Percentiles rank a stretch among this genome's conserved stretches.
phyloP scores from a whole-genome alignment of 2,797 vertebrate genomes.

The Onychomys leucogaster region DNA sequence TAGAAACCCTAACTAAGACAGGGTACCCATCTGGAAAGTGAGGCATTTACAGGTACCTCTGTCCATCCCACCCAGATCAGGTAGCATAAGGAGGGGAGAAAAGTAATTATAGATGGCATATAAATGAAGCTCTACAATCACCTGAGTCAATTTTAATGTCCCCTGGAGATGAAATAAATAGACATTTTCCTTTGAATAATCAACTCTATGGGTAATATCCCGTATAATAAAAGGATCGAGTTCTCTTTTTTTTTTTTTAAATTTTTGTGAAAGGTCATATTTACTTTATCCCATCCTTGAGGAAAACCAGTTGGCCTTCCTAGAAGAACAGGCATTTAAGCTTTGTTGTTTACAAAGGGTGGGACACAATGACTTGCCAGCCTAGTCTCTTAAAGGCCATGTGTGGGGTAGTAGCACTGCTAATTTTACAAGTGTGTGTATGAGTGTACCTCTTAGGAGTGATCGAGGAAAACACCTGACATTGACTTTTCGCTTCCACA shows the following conservation, averaged over 20 bases:
- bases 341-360: slow-evolving; percentile 34
- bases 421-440: background rate
- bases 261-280: slow-evolving; percentile 49
- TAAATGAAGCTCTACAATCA: slow-evolving; percentile 16
- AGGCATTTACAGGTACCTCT: slow-evolving; percentile 8
- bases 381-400: slow-evolving; percentile 44
- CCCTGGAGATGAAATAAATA: slow-evolving; percentile 52
- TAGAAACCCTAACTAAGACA: background rate
- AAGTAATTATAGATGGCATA: slow-evolving; percentile 15
- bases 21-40: background rate
- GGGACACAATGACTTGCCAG: background rate
- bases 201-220: background rate
- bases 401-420: background rate
- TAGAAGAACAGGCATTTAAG: background rate
- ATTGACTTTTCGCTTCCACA: background rate
- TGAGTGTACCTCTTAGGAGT: background rate
- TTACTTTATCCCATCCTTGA: slow-evolving; percentile 52
- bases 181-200: slow-evolving; percentile 63
- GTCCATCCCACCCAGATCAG: background rate
- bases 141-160: slow-evolving; percentile 19
- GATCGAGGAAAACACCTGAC: background rate
- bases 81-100: slow-evolving; percentile 24
- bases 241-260: background rate
- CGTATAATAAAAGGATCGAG: slow-evolving; percentile 1
- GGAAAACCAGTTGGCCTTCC: slow-evolving; percentile 62